These are phyloP conservation scores for Eurytoma californica DNA, from an alignment of 2,888 invertebrate genomes.

Conservation along the genomic window DNA sequence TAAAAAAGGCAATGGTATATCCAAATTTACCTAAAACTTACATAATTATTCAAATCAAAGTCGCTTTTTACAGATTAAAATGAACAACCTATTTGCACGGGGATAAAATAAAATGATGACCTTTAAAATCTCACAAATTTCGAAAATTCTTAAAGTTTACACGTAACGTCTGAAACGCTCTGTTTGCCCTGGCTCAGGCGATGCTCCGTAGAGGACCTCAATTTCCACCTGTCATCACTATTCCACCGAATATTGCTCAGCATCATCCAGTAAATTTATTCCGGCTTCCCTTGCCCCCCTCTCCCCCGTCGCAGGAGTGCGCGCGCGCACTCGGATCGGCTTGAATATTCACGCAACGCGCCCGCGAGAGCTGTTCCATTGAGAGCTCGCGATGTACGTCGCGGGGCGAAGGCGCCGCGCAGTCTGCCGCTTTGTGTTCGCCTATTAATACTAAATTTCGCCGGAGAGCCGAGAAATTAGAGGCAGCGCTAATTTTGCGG, in stretches of 20 bases:
- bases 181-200: too few relatives aligned
- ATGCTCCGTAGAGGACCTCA: background rate
- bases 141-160: too few relatives aligned
- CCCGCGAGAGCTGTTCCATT: background rate
- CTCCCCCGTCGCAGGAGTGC: background rate
- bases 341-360: constrained; percentile 56
- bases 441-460: constrained; percentile 70
- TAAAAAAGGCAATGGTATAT: too few relatives aligned
- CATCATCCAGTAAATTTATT: constrained; percentile 23
- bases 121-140: too few relatives aligned
- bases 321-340: constrained; percentile 34
- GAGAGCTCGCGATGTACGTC: constrained; percentile 40
- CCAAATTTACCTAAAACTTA: too few relatives aligned
- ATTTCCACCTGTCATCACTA: background rate
- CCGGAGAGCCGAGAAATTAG: constrained; percentile 68
- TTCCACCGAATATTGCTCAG: constrained; percentile 43
- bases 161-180: too few relatives aligned
- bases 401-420: constrained; percentile 1
- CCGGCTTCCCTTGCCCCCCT: constrained; percentile 3
- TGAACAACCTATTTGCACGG: too few relatives aligned
- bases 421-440: constrained; percentile 67
- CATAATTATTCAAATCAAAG: too few relatives aligned
- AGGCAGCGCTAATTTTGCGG: constrained; percentile 72
- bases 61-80: too few relatives aligned
- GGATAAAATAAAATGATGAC: too few relatives aligned